These are phyloP conservation scores for Allacma fusca DNA, from an alignment of 2,888 invertebrate genomes.

Conservation along the genomic window DNA sequence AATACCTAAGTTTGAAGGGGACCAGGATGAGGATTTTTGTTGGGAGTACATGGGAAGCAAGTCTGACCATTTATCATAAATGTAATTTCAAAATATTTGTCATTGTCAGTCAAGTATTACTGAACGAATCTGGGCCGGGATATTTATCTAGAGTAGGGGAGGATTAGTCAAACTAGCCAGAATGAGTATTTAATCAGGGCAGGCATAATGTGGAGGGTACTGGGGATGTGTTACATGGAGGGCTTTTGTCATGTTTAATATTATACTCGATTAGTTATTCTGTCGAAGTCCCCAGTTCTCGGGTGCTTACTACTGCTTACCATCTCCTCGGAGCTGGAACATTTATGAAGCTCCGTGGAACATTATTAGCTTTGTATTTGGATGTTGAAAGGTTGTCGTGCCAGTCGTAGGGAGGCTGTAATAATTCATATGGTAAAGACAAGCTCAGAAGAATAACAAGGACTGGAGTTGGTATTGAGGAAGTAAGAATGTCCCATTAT, in stretches of 20 bases:
- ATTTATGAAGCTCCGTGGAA: background rate
- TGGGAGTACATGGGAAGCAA: too few species aligned
- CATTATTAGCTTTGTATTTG: background rate
- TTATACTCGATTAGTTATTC: background rate
- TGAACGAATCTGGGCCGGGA: background rate
- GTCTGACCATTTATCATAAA: constrained; percentile 5
- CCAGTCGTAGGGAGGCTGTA: too few species aligned
- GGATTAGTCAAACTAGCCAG: background rate
- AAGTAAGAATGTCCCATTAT: too few species aligned
- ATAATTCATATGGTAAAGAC: background rate
- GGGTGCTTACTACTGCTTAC: too few species aligned
- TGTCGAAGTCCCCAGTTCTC: background rate
- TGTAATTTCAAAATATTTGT: constrained; percentile 25
- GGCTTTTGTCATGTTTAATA: background rate
- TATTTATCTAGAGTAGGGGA: background rate
- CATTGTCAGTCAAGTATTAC: constrained; percentile 1
- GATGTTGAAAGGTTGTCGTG: background rate
- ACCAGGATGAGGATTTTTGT: too few species aligned
- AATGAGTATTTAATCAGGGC: background rate
- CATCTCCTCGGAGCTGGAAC: background rate
- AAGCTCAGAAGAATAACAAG: background rate
- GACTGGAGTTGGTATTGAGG: too few species aligned
- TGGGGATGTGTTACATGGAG: background rate
- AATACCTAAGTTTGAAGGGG: too few species aligned
- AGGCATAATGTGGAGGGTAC: background rate